phyloP scores from a whole-genome alignment of 2,888 invertebrate genomes.

The Pseudococcus longispinus region DNA sequence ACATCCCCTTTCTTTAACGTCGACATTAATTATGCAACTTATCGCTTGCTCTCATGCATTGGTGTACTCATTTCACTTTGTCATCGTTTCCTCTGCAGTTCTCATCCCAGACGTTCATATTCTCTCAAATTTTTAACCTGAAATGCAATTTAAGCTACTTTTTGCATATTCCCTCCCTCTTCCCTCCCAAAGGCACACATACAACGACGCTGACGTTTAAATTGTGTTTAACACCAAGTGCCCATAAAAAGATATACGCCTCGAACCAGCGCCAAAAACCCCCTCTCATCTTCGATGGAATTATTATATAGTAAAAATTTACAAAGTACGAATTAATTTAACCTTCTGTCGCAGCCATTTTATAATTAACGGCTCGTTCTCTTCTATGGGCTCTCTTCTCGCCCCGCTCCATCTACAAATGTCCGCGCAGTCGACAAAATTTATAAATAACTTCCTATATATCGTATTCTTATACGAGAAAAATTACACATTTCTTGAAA shows the following conservation, averaged over 20 bases:
- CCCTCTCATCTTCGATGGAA: neutral
- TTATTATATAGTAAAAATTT: neutral
- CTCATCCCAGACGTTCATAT: neutral
- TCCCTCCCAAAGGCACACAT: neutral
- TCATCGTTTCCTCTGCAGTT: neutral
- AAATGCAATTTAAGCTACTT: too few relatives aligned
- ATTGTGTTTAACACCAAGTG: neutral
- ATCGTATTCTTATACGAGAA: constrained; percentile 24
- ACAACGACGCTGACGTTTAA: neutral
- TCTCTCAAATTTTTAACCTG: too few relatives aligned
- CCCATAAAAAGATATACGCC: neutral
- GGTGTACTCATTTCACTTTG: neutral
- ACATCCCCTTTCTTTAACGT: neutral
- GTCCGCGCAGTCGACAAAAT: neutral
- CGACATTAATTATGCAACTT: neutral
- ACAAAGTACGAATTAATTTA: constrained; percentile 44
- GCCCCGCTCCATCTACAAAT: neutral
- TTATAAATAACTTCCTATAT: constrained; percentile 28
- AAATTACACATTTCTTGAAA: constrained; percentile 44
- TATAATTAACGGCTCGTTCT: constrained; percentile 35
- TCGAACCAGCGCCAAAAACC: neutral
- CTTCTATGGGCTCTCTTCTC: neutral
- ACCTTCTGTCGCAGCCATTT: neutral
- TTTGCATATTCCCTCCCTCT: too few relatives aligned
- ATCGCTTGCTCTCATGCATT: neutral